phyloP scores from a whole-genome alignment of 2,797 vertebrate genomes.

The Staurois parvus region DNA sequence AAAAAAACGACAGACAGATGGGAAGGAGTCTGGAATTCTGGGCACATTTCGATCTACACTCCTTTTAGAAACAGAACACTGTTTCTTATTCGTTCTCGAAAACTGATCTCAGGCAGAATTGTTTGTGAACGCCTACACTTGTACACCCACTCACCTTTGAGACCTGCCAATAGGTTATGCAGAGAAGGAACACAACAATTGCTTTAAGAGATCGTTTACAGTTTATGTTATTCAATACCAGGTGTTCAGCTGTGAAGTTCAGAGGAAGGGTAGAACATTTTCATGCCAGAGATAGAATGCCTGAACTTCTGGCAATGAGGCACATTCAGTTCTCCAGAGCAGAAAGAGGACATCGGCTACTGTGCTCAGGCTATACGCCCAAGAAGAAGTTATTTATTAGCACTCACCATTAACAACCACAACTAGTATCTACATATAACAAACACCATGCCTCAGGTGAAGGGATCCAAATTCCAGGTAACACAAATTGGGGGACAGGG shows the following conservation, averaged over 20 bases:
- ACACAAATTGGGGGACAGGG: neutral
- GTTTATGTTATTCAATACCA: constrained; percentile 51
- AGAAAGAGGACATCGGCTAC: constrained; percentile 10
- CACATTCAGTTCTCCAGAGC: constrained; percentile 12
- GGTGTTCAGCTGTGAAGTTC: constrained; percentile 50
- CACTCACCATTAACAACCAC: no score
- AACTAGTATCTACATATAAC: no score
- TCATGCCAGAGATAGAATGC: constrained; percentile 8
- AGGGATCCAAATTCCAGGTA: neutral
- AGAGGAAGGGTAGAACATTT: constrained; percentile 40
- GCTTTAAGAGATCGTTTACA: constrained; percentile 56
- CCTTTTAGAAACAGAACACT: constrained; percentile 39
- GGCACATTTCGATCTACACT: neutral
- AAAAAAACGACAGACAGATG: neutral
- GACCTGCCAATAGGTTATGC: constrained; percentile 57
- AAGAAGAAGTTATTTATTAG: no score
- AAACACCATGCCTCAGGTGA: no score
- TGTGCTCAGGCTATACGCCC: no score
- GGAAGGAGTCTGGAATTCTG: constrained; percentile 13
- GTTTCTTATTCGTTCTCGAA: constrained; percentile 41
- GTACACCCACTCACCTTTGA: constrained; percentile 54
- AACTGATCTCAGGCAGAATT: constrained; percentile 50
- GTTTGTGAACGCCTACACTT: constrained; percentile 56
- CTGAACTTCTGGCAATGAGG: constrained; percentile 11
- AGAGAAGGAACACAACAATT: constrained; percentile 53